Evolutionary conservation across 92 coral and sea anemone species (phyloP), one percentile per base, ranked within the genome.

Genomic region (Plumapathes pennacea): DNA sequence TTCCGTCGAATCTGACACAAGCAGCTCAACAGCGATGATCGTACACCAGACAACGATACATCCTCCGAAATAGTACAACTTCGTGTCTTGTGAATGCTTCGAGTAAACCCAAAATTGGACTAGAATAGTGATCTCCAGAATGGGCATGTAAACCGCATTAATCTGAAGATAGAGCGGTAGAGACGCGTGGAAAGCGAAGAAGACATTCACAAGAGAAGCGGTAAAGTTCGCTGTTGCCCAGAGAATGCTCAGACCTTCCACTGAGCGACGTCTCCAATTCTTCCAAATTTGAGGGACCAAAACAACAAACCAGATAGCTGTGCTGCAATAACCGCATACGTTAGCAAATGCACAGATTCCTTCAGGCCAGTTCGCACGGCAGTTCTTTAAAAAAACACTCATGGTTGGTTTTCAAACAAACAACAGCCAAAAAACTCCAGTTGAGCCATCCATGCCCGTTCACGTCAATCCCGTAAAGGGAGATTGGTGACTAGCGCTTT

Each of bases 161-260:
- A 71, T 47, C 23, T 36, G 56, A 20, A 51, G 21, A 31, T 46
- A 62, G 5, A 70, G 36, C 15, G 85, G 80, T 32, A 62, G 28
- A 1, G 24, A 11, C 11, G 9, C 22, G 40, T 20, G 24, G 34
- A 78, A 70, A 3, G 24, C 60, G 61, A 60, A 78, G 67, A 78
- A 78, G 2, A 27, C 37, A 61, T 78, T 78, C 38, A 70, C 80
- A n/a, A 78, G 52, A 19, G 85, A 78, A 1, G 79, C 79, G 12
- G 85, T 78, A 14, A 78, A 78, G 72, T 38, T 36, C 9, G 85
- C 85, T 7, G 80, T 60, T 1, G 80, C 78, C 85, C 80, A 78
- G n/a, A 78, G 32, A 39, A 78, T 57, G 67, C 85, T 78, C 3
- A 78, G 73, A 0, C 72, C 85, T 27, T 54, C 80, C 23, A 78